Conservation (phyloP, 2,888 invertebrate genomes). For the Apamea epomidion region DNA sequence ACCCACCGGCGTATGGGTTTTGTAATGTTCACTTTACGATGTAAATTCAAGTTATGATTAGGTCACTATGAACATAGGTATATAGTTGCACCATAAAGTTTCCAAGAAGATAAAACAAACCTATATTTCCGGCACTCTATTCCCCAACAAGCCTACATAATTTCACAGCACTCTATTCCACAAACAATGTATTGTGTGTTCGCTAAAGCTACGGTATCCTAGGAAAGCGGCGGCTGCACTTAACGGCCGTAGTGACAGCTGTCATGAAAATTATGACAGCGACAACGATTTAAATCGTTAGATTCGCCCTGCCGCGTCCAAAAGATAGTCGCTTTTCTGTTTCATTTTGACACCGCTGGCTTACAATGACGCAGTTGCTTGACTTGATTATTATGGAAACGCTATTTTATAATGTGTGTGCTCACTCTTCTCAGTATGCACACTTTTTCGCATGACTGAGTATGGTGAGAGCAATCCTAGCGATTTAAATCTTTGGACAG, state of each 20-base stretch:
- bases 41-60: background rate
- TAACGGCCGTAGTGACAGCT: too few relatives aligned
- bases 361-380: background rate
- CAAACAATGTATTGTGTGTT: background rate
- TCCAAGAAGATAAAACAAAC: background rate
- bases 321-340: background rate
- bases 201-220: background rate
- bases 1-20: too few relatives aligned
- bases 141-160: background rate
- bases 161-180: background rate
- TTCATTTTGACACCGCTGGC: too few relatives aligned
- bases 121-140: background rate
- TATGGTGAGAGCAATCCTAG: background rate
- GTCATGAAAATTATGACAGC: background rate
- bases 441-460: too few relatives aligned
- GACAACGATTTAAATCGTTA: too few relatives aligned
- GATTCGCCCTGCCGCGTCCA: background rate
- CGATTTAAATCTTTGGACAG: background rate
- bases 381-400: background rate
- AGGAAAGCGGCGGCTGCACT: background rate
- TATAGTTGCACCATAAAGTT: background rate
- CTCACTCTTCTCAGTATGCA: too few relatives aligned
- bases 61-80: background rate
- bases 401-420: too few relatives aligned
- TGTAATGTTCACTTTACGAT: background rate